phyloP scores from a whole-genome alignment of 2,113 vertebrate genomes.

The Catharus minimus region DNA sequence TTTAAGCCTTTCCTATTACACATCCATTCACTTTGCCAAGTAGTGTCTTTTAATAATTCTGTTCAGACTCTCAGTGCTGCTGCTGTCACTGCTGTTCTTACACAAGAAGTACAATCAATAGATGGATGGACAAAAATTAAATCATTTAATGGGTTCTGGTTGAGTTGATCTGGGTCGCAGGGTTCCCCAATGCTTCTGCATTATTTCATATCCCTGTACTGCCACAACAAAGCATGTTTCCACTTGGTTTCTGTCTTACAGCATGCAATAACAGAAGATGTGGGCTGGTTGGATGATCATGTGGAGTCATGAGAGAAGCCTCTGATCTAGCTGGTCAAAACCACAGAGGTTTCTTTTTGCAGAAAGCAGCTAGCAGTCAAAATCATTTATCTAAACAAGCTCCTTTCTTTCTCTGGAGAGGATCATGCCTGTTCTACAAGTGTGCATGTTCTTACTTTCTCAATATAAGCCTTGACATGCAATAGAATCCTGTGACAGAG shows the following conservation, averaged over 20 bases:
- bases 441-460: neutral
- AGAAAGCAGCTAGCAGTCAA: neutral
- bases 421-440: neutral
- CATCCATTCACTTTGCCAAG: conserved; percentile 53
- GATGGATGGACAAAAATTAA: conserved; percentile 72
- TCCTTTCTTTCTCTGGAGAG: conserved; percentile 15
- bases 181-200: conserved; percentile 41
- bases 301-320: neutral
- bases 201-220: conserved; percentile 59
- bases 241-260: conserved; percentile 12
- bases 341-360: neutral
- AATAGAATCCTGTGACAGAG: neutral
- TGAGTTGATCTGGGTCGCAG: conserved; percentile 73
- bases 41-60: conserved; percentile 63
- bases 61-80: conserved; percentile 26
- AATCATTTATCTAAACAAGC: neutral
- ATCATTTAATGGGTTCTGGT: conserved; percentile 74
- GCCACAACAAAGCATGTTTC: conserved; percentile 38
- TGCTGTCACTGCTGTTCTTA: conserved; percentile 36
- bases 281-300: neutral
- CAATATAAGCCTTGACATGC: neutral
- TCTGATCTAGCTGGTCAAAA: neutral
- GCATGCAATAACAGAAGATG: neutral
- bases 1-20: conserved; percentile 61
- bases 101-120: conserved; percentile 70